Evolutionary conservation across 2,113 vertebrate genomes (phyloP).

Genomic region (Gopherus flavomarginatus): DNA sequence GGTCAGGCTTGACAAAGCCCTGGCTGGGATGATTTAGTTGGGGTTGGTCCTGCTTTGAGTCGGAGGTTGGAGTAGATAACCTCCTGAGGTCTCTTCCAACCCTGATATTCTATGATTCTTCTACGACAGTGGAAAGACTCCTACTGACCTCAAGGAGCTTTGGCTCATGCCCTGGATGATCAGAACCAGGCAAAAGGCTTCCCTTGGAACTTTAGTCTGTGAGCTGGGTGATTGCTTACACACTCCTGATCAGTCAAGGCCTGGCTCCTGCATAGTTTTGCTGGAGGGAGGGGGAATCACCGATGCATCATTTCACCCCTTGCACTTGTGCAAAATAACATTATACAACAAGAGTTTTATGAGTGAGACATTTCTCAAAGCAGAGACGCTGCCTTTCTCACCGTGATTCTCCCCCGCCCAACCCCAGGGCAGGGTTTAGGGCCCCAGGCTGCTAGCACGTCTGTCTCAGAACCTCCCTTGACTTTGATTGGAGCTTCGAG

Average conservation of each 20-base stretch:
- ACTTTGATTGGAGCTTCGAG: background rate
- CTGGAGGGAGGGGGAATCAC: background rate
- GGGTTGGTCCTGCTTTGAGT: too few species aligned
- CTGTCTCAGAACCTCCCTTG: background rate
- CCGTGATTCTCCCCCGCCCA: background rate
- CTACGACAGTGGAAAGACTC: too few species aligned
- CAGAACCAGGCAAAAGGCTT: too few species aligned
- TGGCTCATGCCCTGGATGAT: too few species aligned
- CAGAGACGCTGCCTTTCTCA: background rate
- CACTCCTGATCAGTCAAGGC: background rate
- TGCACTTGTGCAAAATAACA: background rate
- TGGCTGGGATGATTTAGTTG: too few species aligned
- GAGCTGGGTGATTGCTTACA: background rate
- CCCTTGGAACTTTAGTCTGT: background rate
- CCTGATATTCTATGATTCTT: too few species aligned
- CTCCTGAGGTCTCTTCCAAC: too few species aligned
- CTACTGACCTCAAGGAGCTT: too few species aligned
- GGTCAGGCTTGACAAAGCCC: too few species aligned
- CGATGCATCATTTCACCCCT: background rate
- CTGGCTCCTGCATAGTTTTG: background rate
- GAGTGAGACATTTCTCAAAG: background rate
- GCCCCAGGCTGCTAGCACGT: background rate
- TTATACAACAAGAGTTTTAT: background rate
- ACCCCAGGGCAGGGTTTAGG: background rate
- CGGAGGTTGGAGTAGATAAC: too few species aligned